These are phyloP conservation scores for Drosophila pallidifrons DNA, from an alignment of 1,140 invertebrate species.

Conservation along the genomic window DNA sequence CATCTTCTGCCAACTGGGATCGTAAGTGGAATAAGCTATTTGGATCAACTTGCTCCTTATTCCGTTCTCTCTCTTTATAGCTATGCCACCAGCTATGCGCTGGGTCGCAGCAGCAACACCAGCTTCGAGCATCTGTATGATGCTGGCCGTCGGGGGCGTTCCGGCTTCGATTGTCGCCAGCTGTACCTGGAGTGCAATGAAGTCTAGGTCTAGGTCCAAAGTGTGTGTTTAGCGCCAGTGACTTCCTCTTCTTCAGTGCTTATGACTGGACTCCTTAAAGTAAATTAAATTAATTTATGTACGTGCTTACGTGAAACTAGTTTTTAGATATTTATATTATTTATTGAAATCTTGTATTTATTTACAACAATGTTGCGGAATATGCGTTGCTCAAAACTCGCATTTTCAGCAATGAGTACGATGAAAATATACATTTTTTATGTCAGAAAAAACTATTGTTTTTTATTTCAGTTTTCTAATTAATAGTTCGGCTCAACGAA, in stretches of 20 bases:
- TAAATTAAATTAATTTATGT: constrained; percentile 80
- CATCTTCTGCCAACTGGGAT: constrained; percentile 96
- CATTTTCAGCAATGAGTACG: constrained; percentile 27
- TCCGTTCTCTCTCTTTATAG: constrained; percentile 84
- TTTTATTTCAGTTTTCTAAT: not conserved
- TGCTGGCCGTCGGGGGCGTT: constrained; percentile 92
- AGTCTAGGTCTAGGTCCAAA: constrained; percentile 86
- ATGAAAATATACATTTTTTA: constrained; percentile 22
- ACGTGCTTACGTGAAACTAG: constrained; percentile 69
- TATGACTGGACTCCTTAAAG: constrained; percentile 66
- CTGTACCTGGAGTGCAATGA: constrained; percentile 94
- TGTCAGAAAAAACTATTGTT: not conserved
- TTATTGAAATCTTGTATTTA: constrained; percentile 76
- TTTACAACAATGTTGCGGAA: constrained; percentile 39
- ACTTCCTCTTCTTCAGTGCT: constrained; percentile 35
- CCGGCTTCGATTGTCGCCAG: constrained; percentile 92
- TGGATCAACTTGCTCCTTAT: not conserved
- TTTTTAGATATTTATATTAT: constrained; percentile 76
- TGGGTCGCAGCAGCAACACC: constrained; percentile 90
- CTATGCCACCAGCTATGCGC: constrained; percentile 93
- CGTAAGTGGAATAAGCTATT: constrained; percentile 88
- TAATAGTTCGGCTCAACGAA: not conserved
- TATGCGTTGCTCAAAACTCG: constrained; percentile 39
- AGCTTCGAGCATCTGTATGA: constrained; percentile 93
- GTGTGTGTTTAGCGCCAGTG: constrained; percentile 2